These are phyloP conservation scores for Dascillus cervinus DNA, from an alignment of 2,888 invertebrate species.

Conservation along the genomic window DNA sequence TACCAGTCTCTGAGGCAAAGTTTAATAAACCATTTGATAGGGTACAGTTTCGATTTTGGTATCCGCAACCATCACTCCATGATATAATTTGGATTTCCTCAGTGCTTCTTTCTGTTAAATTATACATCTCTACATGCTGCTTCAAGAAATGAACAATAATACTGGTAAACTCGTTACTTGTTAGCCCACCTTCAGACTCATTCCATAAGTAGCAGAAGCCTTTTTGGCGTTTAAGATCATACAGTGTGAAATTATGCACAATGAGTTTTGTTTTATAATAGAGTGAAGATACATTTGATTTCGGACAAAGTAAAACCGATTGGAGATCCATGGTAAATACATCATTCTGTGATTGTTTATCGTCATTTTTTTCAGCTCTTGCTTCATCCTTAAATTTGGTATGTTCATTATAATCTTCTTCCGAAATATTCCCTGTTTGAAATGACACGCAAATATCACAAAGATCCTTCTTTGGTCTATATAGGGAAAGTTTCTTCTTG, in stretches of 20 bases:
- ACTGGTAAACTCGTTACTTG: slow-evolving; percentile 17
- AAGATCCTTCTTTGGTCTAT: no score
- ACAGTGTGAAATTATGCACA: slow-evolving; percentile 22
- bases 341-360: slow-evolving; percentile 6
- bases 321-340: slow-evolving; percentile 10
- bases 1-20: slow-evolving; percentile 14
- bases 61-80: slow-evolving; percentile 26
- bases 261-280: slow-evolving; percentile 21
- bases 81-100: slow-evolving; percentile 19
- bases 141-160: slow-evolving; percentile 12
- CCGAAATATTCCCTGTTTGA: no score
- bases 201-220: slow-evolving; percentile 20
- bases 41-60: slow-evolving; percentile 25
- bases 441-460: no score
- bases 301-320: slow-evolving; percentile 9
- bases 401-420: no score
- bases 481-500: no score
- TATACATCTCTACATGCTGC: not conserved
- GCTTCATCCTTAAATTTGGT: slow-evolving; percentile 8
- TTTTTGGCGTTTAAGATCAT: slow-evolving; percentile 14
- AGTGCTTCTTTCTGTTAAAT: not conserved
- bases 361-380: slow-evolving; percentile 6
- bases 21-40: slow-evolving; percentile 24
- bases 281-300: slow-evolving; percentile 8
- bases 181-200: slow-evolving; percentile 16